phyloP scores from a whole-genome alignment of 30 jellyfish, hydroid and myxozoan species.

The Pelagia noctiluca region DNA sequence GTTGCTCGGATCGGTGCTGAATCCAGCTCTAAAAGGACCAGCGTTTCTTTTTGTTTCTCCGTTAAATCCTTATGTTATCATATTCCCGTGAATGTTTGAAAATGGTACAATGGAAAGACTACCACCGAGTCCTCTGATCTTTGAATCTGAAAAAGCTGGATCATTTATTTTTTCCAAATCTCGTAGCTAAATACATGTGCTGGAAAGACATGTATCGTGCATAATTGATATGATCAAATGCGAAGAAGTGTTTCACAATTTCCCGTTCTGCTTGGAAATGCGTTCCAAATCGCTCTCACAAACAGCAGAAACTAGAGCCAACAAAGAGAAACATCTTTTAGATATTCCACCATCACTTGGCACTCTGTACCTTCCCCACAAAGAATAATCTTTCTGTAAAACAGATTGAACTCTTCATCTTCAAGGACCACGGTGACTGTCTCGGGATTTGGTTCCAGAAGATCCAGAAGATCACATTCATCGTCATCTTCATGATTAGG shows the following conservation, averaged over 20 bases:
- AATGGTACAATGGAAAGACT: background rate
- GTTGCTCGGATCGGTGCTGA: no score
- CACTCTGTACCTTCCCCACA: slow-evolving; percentile 19
- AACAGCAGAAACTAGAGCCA: no score
- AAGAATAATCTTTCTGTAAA: background rate
- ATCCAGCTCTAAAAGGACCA: no score
- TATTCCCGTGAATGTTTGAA: slow-evolving; percentile 25
- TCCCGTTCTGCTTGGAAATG: slow-evolving; percentile 9
- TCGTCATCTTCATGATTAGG: slow-evolving; percentile 25
- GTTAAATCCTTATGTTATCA: slow-evolving; percentile 45
- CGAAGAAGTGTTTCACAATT: background rate
- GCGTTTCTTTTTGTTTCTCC: no score
- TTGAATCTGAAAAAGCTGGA: no score
- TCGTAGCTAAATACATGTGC: background rate
- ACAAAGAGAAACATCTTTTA: slow-evolving; percentile 4
- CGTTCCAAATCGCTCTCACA: background rate
- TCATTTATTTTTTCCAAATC: slow-evolving; percentile 26
- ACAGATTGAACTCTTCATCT: no score
- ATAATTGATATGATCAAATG: no score
- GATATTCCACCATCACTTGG: slow-evolving; percentile 25
- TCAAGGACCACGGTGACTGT: background rate
- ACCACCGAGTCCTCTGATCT: no score
- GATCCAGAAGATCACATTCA: slow-evolving; percentile 9
- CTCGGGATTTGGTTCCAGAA: slow-evolving; percentile 3
- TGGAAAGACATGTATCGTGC: no score